Base-by-base conservation (phyloP, 2,113 vertebrate species). In the Collichthys lucidus region DNA sequence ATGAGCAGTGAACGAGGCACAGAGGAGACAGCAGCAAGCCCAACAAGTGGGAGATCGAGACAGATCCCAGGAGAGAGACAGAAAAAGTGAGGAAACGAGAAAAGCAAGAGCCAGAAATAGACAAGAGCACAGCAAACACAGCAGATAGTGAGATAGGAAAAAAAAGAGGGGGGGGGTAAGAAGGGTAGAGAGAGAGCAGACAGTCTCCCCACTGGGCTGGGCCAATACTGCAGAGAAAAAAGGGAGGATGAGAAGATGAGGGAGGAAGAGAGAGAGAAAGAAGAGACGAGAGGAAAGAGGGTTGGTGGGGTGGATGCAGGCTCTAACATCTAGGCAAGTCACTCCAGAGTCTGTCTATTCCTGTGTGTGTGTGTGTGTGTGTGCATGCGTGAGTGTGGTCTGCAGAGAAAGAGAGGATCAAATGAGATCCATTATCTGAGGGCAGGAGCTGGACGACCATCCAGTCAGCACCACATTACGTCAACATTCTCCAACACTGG, bases 371-470 rank as follows among this genome's bases (percentile, higher is more conserved):
- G 63, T 44, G 56, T 49, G 64, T 9, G 65, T 20, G 53, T n/a
- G 46, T 64, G 64, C 72, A 74, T 47, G 64, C 49, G 60, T 8
- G 69, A 20, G 53, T 44, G 71, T 61, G 64, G 15, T 61, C 64
- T 46, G 67, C 68, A 75, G 68, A 52, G 57, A 74, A 5, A 47
- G 59, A 76, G 31, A 64, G 63, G 70, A 83, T 80, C 71, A 84
- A 83, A 84, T 84, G 67, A 83, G 84, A 92, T 89, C 88, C 88
- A 92, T 94, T 92, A 91, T 90, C 80, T 82, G 59, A 70, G 83
- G 81, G 75, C 69, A 74, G 77, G 69, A 85, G 73, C 78, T 47
- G 84, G 74, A 82, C 60, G n/a, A 65, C 56, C 82, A 85, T 72
- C 74, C 80, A 89, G 80, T 90, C 70, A 88, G 81, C 83, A 84